phyloP scores from a whole-genome alignment of 2,888 invertebrate genomes.

The Ormyrus pomaceus region DNA sequence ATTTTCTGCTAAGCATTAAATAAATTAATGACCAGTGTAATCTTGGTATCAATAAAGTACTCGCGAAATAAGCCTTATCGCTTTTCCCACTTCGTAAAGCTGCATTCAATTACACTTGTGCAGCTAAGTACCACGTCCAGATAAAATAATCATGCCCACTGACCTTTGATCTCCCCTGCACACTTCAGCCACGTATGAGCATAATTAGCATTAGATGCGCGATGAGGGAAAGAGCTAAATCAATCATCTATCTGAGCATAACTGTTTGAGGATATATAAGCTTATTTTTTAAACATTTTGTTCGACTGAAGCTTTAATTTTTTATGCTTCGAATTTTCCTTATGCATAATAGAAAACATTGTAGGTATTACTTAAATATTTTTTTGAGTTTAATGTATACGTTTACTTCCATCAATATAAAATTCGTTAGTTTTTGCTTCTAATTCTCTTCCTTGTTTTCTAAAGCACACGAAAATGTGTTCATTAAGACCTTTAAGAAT shows the following conservation, averaged over 20 bases:
- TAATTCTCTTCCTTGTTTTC: too few relatives aligned
- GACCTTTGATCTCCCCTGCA: conserved; percentile 28
- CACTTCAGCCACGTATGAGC: neutral
- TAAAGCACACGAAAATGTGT: too few relatives aligned
- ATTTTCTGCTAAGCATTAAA: neutral
- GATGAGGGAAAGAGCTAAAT: conserved; percentile 12
- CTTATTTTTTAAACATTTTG: neutral
- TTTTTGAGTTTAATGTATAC: too few relatives aligned
- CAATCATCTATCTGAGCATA: conserved; percentile 18
- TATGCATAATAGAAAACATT: too few relatives aligned
- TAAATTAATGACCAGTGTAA: neutral
- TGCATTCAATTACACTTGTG: conserved; percentile 54
- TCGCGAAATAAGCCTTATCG: conserved; percentile 19
- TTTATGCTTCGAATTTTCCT: too few relatives aligned
- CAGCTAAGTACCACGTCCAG: neutral
- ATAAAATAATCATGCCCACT: conserved; percentile 22
- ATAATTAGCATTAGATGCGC: neutral
- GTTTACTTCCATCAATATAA: too few relatives aligned
- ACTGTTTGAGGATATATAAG: neutral
- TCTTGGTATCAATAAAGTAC: conserved; percentile 19
- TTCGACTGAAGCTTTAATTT: too few relatives aligned
- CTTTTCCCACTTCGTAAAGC: conserved; percentile 29
- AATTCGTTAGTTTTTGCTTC: too few relatives aligned
- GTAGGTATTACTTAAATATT: too few relatives aligned
- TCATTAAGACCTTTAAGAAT: too few relatives aligned